phyloP scores from a whole-genome alignment of 2,113 vertebrate species.

The rabbit (Oryctolagus cuniculus) region mOryCun1.1 NC_091432.1:172379501-172380000 shows the following conservation, averaged over 20 bases:
- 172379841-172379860: neutral
- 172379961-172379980: neutral
- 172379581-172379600: neutral
- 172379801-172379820: neutral
- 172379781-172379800: slow-evolving; percentile 6
- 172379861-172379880: neutral
- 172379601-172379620: slow-evolving; percentile 48
- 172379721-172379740: neutral
- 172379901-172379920: neutral
- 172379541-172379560: slow-evolving; percentile 76
- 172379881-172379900: neutral
- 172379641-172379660: neutral
- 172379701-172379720: neutral
- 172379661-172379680: neutral
- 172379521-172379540: slow-evolving; percentile 14
- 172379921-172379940: neutral
- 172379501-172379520: slow-evolving; percentile 55
- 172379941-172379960: neutral
- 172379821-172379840: neutral
- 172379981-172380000: neutral
- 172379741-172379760: neutral
- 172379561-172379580: slow-evolving; percentile 73
- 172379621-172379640: neutral
- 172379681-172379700: neutral
- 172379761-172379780: neutral